Evolutionary conservation across 2,888 invertebrate genomes (phyloP).

Genomic region (Microplitis deprimator): DNA sequence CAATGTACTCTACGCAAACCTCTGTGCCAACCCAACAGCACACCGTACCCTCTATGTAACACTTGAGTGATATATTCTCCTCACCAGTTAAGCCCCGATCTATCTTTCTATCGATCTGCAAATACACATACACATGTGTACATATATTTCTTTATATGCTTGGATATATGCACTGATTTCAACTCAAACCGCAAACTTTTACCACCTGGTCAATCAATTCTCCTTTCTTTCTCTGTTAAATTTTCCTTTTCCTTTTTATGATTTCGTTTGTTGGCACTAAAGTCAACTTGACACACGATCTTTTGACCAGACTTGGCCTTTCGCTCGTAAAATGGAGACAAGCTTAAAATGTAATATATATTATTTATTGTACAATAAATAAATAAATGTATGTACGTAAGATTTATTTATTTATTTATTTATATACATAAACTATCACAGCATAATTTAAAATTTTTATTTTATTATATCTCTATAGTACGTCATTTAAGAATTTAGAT

Average conservation of each 20-base stretch:
- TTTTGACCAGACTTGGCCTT: neutral
- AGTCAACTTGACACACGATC: neutral
- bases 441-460: neutral
- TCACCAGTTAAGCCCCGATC: neutral
- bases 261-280: neutral
- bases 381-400: neutral
- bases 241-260: neutral
- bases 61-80: conserved; percentile 27
- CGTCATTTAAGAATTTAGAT: neutral
- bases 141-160: neutral
- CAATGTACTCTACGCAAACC: neutral
- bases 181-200: too few relatives aligned
- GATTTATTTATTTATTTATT: too few relatives aligned
- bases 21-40: conserved; percentile 29
- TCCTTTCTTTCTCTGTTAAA: neutral
- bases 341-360: neutral
- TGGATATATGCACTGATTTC: too few relatives aligned
- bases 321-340: neutral
- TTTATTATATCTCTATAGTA: neutral
- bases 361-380: neutral
- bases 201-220: neutral
- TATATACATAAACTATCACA: too few relatives aligned
- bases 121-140: neutral
- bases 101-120: neutral
- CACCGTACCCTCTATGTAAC: conserved; percentile 15